These are phyloP conservation scores for Platysteira castanea DNA, from an alignment of 2,113 vertebrate genomes.

Conservation along the genomic window DNA sequence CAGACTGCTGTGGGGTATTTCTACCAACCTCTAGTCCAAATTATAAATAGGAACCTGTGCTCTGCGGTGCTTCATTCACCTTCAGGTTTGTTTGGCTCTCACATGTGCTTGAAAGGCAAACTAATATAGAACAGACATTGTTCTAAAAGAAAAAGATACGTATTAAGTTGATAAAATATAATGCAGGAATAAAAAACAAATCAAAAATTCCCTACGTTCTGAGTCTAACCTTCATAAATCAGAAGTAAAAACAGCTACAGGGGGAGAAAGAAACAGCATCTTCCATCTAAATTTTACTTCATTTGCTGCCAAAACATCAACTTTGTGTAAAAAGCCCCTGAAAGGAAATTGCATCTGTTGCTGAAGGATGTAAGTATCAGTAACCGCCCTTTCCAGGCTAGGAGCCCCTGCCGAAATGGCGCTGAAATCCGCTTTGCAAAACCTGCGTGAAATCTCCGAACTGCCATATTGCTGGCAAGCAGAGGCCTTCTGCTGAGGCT, in stretches of 20 bases:
- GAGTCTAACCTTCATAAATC: background rate
- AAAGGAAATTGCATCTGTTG: background rate
- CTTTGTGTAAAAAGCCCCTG: background rate
- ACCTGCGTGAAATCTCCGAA: background rate
- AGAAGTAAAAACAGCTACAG: background rate
- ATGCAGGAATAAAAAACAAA: background rate
- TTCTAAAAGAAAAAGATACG: background rate
- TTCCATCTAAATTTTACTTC: background rate
- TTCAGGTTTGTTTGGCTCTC: background rate
- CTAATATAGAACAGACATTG: background rate
- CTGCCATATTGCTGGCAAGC: background rate
- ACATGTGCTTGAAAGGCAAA: background rate
- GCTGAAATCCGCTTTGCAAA: background rate
- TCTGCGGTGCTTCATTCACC: background rate
- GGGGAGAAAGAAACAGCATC: background rate
- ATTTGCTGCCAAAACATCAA: background rate
- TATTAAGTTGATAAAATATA: background rate
- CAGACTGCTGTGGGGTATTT: background rate
- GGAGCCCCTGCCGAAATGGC: background rate
- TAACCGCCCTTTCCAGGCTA: background rate
- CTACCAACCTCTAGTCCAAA: background rate
- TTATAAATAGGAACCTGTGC: background rate
- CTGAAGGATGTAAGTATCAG: background rate
- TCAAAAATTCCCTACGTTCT: background rate
- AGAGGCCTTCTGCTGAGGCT: background rate